A percentile compares a stretch with the other conserved stretches of the same genome.
phyloP scores from a whole-genome alignment of 2,888 invertebrate genomes.

The Acronicta psi region DNA sequence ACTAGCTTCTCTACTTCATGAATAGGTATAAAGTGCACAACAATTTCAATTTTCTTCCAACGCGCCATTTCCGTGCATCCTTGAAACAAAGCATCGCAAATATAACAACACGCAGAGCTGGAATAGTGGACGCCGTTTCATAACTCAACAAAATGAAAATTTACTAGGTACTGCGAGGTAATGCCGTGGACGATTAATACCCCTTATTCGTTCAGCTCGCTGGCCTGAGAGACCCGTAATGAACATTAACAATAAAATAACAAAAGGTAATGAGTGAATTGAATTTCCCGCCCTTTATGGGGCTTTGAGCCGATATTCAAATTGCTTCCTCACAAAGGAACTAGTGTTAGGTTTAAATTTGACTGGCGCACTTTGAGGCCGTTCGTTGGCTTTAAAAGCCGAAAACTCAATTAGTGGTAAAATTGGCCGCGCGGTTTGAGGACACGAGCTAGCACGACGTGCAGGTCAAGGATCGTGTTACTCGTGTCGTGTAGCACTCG shows the following conservation, averaged over 20 bases:
- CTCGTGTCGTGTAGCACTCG: conserved; percentile 20
- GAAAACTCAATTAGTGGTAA: conserved; percentile 69
- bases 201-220: conserved; percentile 34
- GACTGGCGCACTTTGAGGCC: conserved; percentile 36
- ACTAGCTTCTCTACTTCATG: too few species aligned
- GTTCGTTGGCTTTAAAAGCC: conserved; percentile 62
- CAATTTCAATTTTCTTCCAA: background rate
- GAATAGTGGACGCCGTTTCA: conserved; percentile 26
- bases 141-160: conserved; percentile 40
- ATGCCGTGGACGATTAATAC: conserved; percentile 33
- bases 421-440: conserved; percentile 56
- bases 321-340: conserved; percentile 34
- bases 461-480: conserved; percentile 58
- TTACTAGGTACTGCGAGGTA: conserved; percentile 28
- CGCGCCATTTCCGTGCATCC: conserved; percentile 17
- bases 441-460: conserved; percentile 27
- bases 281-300: conserved; percentile 31
- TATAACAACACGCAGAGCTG: conserved; percentile 20
- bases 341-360: conserved; percentile 55
- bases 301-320: conserved; percentile 38
- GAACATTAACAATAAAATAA: conserved; percentile 46
- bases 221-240: conserved; percentile 35
- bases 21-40: too few species aligned
- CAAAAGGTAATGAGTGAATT: conserved; percentile 23
- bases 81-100: conserved; percentile 21